These are phyloP conservation scores for Cygnus olor DNA, from an alignment of 2,797 vertebrate genomes.

Conservation along the genomic window DNA sequence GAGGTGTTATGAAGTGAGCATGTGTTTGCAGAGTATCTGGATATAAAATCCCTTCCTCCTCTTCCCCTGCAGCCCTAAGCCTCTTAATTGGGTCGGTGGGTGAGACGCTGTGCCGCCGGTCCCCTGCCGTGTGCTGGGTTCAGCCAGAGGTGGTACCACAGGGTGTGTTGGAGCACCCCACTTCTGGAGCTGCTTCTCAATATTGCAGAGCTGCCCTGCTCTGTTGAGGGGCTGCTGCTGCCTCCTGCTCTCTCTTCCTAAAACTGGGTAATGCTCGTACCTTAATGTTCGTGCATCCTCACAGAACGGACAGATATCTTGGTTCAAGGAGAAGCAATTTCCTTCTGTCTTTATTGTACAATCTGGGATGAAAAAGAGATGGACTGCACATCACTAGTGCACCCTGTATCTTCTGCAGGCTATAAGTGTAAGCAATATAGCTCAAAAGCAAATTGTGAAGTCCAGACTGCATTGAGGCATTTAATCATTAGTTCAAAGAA, in stretches of 20 bases:
- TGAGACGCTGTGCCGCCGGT: not conserved
- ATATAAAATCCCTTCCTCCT: not conserved
- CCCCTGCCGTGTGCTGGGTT: accelerated
- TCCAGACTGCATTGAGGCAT: not conserved
- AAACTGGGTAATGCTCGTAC: not conserved
- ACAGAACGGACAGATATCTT: not conserved
- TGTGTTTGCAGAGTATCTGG: not conserved
- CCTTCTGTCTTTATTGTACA: not conserved
- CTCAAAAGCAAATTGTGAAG: not conserved
- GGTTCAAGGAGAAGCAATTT: not conserved
- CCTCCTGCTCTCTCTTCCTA: not conserved
- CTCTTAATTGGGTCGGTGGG: not conserved
- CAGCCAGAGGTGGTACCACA: not conserved
- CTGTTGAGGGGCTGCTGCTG: not conserved
- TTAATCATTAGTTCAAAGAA: not conserved
- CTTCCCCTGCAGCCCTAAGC: not conserved
- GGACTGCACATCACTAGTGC: not conserved
- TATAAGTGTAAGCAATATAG: not conserved
- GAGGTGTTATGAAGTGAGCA: not conserved
- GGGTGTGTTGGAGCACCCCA: not conserved
- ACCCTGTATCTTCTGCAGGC: not conserved
- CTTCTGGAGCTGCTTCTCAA: not conserved
- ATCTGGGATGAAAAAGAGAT: not conserved
- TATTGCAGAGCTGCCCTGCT: not conserved
- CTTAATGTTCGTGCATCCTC: not conserved